These are phyloP conservation scores for Collichthys lucidus DNA, from an alignment of 2,113 vertebrate genomes.

Conservation along the genomic window DNA sequence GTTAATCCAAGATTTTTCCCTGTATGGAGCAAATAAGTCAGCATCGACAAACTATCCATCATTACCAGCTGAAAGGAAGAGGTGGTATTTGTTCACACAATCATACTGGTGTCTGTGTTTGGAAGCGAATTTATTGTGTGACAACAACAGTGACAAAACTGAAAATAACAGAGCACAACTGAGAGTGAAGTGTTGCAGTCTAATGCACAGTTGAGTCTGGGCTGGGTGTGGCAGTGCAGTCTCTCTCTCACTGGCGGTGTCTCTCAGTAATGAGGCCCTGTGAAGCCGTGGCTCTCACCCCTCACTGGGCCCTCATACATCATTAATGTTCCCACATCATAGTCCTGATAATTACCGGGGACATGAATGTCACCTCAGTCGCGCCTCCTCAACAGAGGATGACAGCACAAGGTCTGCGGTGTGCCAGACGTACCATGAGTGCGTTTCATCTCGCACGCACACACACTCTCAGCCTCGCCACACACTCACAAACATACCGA, in stretches of 20 bases:
- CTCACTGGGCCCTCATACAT: slow-evolving; percentile 83
- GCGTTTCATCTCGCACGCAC: slow-evolving; percentile 26
- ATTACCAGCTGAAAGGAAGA: slow-evolving; percentile 3
- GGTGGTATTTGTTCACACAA: slow-evolving; percentile 8
- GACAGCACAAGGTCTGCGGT: slow-evolving; percentile 78
- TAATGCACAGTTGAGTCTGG: slow-evolving; percentile 23
- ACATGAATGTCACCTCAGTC: slow-evolving; percentile 84
- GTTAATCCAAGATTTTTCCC: slow-evolving; percentile 51
- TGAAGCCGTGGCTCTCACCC: slow-evolving; percentile 72
- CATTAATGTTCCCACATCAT: slow-evolving; percentile 86
- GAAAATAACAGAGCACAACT: slow-evolving; percentile 25
- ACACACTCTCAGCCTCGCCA: slow-evolving; percentile 13
- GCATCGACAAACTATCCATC: slow-evolving; percentile 6
- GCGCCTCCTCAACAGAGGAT: slow-evolving; percentile 72
- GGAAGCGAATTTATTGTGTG: slow-evolving; percentile 42
- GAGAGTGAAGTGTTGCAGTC: slow-evolving; percentile 41
- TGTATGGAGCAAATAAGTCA: slow-evolving; percentile 3
- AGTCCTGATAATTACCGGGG: slow-evolving; percentile 83
- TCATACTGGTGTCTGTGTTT: slow-evolving; percentile 18
- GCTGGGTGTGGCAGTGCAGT: slow-evolving; percentile 54
- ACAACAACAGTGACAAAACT: slow-evolving; percentile 35
- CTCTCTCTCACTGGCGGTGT: slow-evolving; percentile 51
- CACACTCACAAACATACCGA: slow-evolving; percentile 44
- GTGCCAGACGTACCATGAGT: slow-evolving; percentile 59
- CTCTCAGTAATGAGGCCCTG: slow-evolving; percentile 80